Base-by-base conservation (phyloP, 2,113 vertebrate species). In the Gorsachius goisagi region DNA sequence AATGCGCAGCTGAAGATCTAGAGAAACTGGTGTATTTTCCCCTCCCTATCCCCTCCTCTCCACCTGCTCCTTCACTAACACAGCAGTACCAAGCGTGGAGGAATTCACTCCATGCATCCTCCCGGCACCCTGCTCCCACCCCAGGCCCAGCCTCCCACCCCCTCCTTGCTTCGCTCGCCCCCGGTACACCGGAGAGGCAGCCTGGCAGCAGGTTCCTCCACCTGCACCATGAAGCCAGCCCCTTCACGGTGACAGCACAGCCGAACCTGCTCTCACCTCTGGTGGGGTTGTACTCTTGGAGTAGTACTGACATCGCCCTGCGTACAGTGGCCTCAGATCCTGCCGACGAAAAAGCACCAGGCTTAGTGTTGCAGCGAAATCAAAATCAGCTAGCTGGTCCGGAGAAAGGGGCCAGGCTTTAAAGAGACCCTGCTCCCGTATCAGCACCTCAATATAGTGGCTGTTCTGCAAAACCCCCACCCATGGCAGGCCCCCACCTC, bases 271-370 rank as follows among this genome's bases (percentile, higher is more conserved):
- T 93, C 97, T 97, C 89, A 98, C 98, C 98, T 98, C 97, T 5
- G 97, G 96, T 16, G 93, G 91, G 8, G 98, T 97, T 0, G 98
- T 97, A 9, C 97, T 98, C 95, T 98, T 99, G 88, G 98, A 98
- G 97, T 98, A 99, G 95, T 99, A 99, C 75, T 98, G 98, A 95
- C 99, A 99, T 69, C 99, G 98, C 74, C 99, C 99, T 0, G 99
- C 99, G 0, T 99, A 99, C 60, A 99, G 98, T 2, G 99, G 99
- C 96, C 98, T 98, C 90, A 99, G 98, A 81, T 99, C 99, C 99
- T 99, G 98, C 78, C 93, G 39, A 64, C 23, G 9, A 94, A 88
- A 91, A 82, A 81, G 59, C 55, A 89, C 22, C 58, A 49, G 59
- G 37, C n/a, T 96, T 26, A 95, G 71, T 24, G n/a, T 3, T 32